phyloP scores from a whole-genome alignment of 2,888 invertebrate species.

The Ariolimax columbianus region DNA sequence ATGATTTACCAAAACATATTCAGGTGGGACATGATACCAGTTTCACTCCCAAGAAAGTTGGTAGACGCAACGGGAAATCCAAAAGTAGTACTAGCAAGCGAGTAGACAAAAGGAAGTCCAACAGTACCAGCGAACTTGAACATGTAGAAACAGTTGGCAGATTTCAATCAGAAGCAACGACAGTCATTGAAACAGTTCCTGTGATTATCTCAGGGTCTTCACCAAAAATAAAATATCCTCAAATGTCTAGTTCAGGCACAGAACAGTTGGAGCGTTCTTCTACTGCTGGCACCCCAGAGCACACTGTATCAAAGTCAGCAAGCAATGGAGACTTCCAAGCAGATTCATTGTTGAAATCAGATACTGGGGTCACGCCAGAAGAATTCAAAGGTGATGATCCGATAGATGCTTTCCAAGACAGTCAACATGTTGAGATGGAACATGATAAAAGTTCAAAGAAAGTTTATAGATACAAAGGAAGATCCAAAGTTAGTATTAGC shows the following conservation, averaged over 20 bases:
- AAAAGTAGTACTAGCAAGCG: constrained; percentile 1
- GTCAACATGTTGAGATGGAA: neutral
- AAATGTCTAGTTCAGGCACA: no score
- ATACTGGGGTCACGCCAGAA: neutral
- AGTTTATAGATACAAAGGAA: neutral
- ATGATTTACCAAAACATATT: no score
- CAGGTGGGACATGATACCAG: neutral
- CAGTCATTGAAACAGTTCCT: neutral
- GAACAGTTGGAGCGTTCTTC: neutral
- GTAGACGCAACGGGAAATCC: neutral
- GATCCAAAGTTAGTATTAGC: neutral
- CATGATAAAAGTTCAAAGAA: neutral
- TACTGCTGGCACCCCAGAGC: neutral
- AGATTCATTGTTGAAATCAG: neutral
- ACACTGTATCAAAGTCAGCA: neutral
- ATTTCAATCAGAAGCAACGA: neutral
- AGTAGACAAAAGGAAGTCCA: neutral
- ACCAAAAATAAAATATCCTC: neutral
- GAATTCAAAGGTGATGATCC: neutral
- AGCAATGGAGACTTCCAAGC: neutral
- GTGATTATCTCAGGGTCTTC: neutral
- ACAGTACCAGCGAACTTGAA: neutral
- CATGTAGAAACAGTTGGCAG: neutral
- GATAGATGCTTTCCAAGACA: neutral
- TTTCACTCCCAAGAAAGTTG: neutral